These are phyloP conservation scores for Ammodytes marinus DNA, from an alignment of 2,113 vertebrate species.

Conservation along the genomic window DNA sequence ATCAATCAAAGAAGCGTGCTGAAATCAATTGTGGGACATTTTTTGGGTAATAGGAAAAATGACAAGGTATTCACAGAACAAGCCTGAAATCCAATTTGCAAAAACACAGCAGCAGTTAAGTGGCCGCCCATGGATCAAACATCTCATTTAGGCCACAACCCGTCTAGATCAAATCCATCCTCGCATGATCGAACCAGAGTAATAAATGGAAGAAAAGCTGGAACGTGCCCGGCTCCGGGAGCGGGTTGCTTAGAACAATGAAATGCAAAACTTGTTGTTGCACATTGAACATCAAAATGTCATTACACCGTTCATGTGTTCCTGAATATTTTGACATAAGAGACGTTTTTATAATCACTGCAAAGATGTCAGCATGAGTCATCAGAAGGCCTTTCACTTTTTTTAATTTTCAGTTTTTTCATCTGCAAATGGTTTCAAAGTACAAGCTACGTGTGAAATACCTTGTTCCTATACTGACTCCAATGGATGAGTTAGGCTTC, in stretches of 20 bases:
- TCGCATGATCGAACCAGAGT: slow-evolving; percentile 31
- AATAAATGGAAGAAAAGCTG: slow-evolving; percentile 48
- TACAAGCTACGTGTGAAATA: background rate
- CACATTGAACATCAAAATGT: slow-evolving; percentile 33
- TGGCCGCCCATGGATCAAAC: slow-evolving; percentile 61
- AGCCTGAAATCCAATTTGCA: slow-evolving; percentile 65
- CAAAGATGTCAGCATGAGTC: slow-evolving; percentile 2
- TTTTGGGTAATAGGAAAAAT: slow-evolving; percentile 53
- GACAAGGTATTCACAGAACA: slow-evolving; percentile 35
- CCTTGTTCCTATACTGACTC: background rate
- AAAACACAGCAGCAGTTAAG: slow-evolving; percentile 41
- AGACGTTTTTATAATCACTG: slow-evolving; percentile 17
- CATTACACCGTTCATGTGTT: slow-evolving; percentile 37
- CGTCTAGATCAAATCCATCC: slow-evolving; percentile 33
- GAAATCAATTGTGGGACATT: slow-evolving; percentile 54
- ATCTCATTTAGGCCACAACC: slow-evolving; percentile 49
- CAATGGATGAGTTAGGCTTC: background rate
- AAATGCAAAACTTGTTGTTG: slow-evolving; percentile 39
- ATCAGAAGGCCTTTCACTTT: background rate
- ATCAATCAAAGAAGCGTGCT: slow-evolving; percentile 43
- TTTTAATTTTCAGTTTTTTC: background rate
- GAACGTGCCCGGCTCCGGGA: slow-evolving; percentile 4
- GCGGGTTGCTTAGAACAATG: slow-evolving; percentile 31
- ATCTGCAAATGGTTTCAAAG: background rate
- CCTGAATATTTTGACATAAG: background rate